phyloP scores from a whole-genome alignment of 2,113 vertebrate species.

The Caloenas nicobarica region DNA sequence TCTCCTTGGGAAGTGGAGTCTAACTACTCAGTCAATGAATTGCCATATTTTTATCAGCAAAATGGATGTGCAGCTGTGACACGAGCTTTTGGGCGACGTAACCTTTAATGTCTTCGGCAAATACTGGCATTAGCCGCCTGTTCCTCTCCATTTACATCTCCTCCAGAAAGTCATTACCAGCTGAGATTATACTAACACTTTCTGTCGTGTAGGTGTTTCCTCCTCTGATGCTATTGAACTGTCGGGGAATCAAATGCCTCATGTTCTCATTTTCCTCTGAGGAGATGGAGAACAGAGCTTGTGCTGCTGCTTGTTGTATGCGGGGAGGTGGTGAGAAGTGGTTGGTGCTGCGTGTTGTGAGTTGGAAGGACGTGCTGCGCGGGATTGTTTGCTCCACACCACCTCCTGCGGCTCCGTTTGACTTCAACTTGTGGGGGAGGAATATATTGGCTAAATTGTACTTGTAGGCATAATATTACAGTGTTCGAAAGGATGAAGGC shows the following conservation, averaged over 20 bases:
- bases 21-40: background rate
- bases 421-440: conserved; percentile 33
- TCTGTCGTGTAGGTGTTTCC: conserved; percentile 26
- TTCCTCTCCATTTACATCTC: background rate
- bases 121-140: background rate
- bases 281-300: background rate
- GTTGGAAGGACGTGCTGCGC: background rate
- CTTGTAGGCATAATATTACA: conserved; percentile 27
- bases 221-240: background rate
- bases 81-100: background rate
- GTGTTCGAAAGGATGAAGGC: background rate
- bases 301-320: background rate
- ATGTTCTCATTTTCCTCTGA: background rate
- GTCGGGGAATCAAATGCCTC: background rate
- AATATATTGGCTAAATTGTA: conserved; percentile 1
- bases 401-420: conserved; percentile 4
- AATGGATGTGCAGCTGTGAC: background rate
- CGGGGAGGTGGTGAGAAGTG: background rate
- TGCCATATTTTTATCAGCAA: background rate
- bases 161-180: background rate
- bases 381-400: conserved; percentile 47
- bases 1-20: background rate
- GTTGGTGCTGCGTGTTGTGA: background rate
- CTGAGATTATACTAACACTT: conserved; percentile 43
- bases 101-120: background rate